Evolutionary conservation across 92 coral and sea anemone species (phyloP).

Genomic region (Plumapathes pennacea): DNA sequence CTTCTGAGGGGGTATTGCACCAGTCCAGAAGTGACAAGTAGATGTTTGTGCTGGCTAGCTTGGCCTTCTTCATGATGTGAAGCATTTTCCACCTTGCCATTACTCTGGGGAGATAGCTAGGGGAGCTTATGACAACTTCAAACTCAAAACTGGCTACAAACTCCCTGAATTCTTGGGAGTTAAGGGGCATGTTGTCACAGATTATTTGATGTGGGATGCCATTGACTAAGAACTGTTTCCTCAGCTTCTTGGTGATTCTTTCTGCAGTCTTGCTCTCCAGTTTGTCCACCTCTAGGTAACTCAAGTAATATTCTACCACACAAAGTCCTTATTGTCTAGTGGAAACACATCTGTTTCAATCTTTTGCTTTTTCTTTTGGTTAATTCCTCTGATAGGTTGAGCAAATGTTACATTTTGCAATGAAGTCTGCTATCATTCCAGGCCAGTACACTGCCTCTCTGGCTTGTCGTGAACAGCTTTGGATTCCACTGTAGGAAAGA

Average conservation of each 20-base stretch:
- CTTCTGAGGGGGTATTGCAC: constrained; percentile 15
- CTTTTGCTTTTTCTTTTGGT: background rate
- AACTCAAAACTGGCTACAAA: background rate
- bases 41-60: background rate
- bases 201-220: constrained; percentile 3
- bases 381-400: too few relatives aligned
- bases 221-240: constrained; percentile 1
- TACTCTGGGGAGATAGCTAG: constrained; percentile 3
- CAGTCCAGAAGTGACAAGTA: constrained; percentile 5
- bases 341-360: constrained; percentile 2
- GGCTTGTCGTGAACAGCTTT: background rate
- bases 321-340: background rate
- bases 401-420: constrained; percentile 1
- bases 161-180: background rate
- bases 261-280: constrained; percentile 1
- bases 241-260: background rate
- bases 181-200: constrained; percentile 9
- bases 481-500: background rate
- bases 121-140: background rate
- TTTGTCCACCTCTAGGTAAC: background rate
- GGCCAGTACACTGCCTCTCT: constrained; percentile 13
- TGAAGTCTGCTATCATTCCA: background rate
- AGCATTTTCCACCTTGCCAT: background rate
- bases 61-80: constrained; percentile 10
- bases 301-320: constrained; percentile 5